A percentile compares a stretch with the other conserved stretches of the same genome.
These are phyloP conservation scores for Leptinotarsa peninsularis DNA, from an alignment of 2,888 invertebrate species.

Conservation along the genomic window DNA sequence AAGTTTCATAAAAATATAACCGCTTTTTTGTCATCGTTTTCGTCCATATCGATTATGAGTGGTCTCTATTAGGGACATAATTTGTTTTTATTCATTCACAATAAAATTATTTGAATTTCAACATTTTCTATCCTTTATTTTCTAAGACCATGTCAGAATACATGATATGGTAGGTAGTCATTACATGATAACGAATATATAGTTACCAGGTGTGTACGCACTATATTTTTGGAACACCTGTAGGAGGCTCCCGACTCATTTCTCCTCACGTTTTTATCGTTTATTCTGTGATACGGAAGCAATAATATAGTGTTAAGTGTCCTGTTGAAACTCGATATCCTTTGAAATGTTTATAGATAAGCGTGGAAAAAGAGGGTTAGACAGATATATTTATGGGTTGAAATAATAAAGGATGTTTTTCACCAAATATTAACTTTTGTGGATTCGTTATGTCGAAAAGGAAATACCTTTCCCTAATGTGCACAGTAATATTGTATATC, in stretches of 20 bases:
- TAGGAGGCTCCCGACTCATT: not conserved
- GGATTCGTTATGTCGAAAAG: no score
- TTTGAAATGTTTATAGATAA: not conserved
- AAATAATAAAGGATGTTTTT: not conserved
- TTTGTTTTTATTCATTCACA: not conserved
- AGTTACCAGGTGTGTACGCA: conserved; percentile 13
- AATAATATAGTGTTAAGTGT: not conserved
- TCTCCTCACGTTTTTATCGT: conserved; percentile 11
- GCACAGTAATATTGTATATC: no score
- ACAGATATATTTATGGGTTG: not conserved
- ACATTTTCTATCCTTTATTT: not conserved
- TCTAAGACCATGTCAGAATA: not conserved
- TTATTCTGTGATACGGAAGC: not conserved
- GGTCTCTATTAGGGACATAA: no score
- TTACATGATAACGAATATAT: conserved; percentile 4
- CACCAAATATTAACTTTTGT: no score
- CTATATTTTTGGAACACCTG: conserved; percentile 15
- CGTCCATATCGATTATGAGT: no score
- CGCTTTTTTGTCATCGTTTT: no score
- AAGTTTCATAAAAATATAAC: no score
- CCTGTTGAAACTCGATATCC: conserved; percentile 6
- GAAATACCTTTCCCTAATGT: no score
- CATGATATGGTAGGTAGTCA: not conserved
- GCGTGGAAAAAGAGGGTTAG: not conserved
- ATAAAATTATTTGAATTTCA: not conserved